Evolutionary conservation across 2,113 vertebrate genomes (phyloP).

Genomic region (Ictalurus furcatus): DNA sequence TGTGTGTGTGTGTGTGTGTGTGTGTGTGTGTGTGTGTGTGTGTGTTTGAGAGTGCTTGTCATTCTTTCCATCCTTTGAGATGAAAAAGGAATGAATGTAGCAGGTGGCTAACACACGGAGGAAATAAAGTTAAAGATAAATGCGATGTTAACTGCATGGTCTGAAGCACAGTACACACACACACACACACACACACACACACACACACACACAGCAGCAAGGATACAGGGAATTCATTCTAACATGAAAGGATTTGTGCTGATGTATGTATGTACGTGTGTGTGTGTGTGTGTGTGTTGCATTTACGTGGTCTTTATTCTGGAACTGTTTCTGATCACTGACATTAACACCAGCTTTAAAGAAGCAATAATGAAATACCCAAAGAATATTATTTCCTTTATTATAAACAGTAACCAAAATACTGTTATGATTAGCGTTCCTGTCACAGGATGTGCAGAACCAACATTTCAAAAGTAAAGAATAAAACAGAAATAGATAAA

Average conservation of each 20-base stretch:
- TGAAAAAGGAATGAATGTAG: conserved; percentile 9
- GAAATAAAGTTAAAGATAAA: conserved; percentile 3
- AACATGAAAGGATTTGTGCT: not conserved
- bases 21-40: not conserved
- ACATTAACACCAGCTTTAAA: too few species aligned
- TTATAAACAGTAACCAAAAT: too few species aligned
- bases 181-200: not conserved
- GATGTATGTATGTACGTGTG: too few species aligned
- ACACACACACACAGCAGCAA: not conserved
- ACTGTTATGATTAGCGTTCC: too few species aligned
- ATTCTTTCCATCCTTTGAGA: conserved; percentile 1
- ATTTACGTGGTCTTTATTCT: too few species aligned
- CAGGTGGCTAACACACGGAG: conserved; percentile 4
- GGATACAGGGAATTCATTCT: not conserved
- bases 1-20: not conserved
- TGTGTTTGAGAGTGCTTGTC: not conserved
- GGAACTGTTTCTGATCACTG: too few species aligned
- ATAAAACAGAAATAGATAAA: too few species aligned
- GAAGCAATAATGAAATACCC: too few species aligned
- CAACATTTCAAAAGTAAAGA: too few species aligned
- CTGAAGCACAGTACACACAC: not conserved
- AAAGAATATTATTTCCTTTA: too few species aligned
- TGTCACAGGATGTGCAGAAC: too few species aligned
- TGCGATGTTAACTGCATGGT: not conserved
- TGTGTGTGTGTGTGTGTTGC: too few species aligned